Conservation (phyloP, 1,140 invertebrate genomes). For the Homalodisca vitripennis region DNA sequence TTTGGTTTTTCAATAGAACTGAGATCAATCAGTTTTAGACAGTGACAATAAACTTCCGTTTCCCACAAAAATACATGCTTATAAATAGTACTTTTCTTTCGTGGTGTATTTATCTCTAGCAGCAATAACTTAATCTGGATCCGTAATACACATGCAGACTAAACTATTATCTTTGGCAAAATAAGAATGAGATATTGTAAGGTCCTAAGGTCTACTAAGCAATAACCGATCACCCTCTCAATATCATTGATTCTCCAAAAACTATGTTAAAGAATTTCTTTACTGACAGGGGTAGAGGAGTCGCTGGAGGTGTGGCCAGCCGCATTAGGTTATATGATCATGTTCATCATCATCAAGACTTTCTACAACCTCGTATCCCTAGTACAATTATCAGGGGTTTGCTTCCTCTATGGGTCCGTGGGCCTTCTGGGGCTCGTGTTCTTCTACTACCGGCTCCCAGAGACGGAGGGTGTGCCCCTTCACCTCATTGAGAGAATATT, state of each 20-base stretch:
- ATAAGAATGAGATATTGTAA: background rate
- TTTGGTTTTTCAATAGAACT: too few relatives aligned
- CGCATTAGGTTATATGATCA: slow-evolving; percentile 6
- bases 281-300: slow-evolving; percentile 22
- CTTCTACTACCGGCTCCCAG: slow-evolving; percentile 26
- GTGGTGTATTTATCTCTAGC: background rate
- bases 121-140: background rate
- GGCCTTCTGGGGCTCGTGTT: slow-evolving; percentile 19
- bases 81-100: background rate
- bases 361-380: background rate
- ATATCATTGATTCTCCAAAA: background rate
- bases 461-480: slow-evolving; percentile 24
- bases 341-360: slow-evolving; percentile 30
- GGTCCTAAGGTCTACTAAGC: too few relatives aligned
- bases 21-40: too few relatives aligned
- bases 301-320: slow-evolving; percentile 19
- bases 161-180: background rate
- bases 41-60: too few relatives aligned
- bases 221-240: too few relatives aligned
- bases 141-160: background rate
- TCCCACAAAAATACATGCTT: too few relatives aligned
- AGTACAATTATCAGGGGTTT: slow-evolving; percentile 3
- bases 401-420: slow-evolving; percentile 24
- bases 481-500: slow-evolving; percentile 20
- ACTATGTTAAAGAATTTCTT: background rate